Base-by-base conservation (phyloP, 2,888 invertebrate genomes). In the Drosophila formosana region DNA sequence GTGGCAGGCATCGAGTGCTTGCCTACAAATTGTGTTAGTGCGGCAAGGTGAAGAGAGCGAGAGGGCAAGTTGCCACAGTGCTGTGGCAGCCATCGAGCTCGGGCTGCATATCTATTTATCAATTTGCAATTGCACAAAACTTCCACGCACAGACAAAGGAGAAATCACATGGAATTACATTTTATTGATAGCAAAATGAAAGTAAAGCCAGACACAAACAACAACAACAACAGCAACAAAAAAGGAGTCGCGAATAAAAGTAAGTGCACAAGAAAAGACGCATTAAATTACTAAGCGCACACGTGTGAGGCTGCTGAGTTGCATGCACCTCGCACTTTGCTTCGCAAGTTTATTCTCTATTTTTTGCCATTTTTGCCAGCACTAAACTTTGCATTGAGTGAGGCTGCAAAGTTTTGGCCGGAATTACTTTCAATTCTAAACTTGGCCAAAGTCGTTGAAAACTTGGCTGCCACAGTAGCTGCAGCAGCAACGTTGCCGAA, bases 381-480 rank as follows among this genome's bases (percentile, higher is more conserved):
- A 32, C 41, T 49, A 34, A 53, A 75, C 66, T 80, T 71, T 49
- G 47, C 28, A 45, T 64, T 65, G 53, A 52, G 64, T 65, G 53
- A 52, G 64, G 58, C 71, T 50, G 43, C 37, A 58, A 60, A 66
- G 67, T 52, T 52, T 82, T 85, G 39, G 51, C 66, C 69, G 53
- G 78, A 89, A 78, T 80, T 83, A 72, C 74, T 75, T 81, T 72
- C 79, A 85, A 79, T 82, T 85, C 65, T 70, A 88, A 82, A 83
- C 76, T 83, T 89, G 80, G 87, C 80, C 83, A 80, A 47, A 76
- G 83, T 64, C 82, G 72, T 65, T 65, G 66, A 52, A 60, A 64
- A 63, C 25, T 63, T 63, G 65, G 60, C 72, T 52, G 66, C 66
- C 34, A 64, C 67, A 23, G 63, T 65, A 11, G 11, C 9, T 37